These are phyloP conservation scores for Choristoneura rosaceana DNA, from an alignment of 2,888 invertebrate genomes.

Conservation along the genomic window DNA sequence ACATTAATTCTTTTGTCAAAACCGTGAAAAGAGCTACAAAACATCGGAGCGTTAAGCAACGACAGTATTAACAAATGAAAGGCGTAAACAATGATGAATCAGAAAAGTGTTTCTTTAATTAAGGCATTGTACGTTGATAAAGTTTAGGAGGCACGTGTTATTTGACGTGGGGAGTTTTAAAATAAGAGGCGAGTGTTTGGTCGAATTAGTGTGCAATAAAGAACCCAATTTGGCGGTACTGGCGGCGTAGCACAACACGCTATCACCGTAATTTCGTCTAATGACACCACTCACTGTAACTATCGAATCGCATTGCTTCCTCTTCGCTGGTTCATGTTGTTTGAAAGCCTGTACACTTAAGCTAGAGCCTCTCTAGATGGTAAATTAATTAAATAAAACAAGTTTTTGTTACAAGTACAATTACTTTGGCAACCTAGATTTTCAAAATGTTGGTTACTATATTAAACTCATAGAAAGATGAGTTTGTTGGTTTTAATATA, in stretches of 20 bases:
- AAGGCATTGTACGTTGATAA: not conserved
- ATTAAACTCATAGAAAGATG: not conserved
- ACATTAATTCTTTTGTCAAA: not conserved
- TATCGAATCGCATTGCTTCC: slow-evolving; percentile 48
- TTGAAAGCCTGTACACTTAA: slow-evolving; percentile 18
- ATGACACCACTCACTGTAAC: slow-evolving; percentile 56
- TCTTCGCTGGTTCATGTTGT: slow-evolving; percentile 22
- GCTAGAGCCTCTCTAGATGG: no score
- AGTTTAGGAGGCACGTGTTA: slow-evolving; percentile 14
- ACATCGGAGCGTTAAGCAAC: not conserved
- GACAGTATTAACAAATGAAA: slow-evolving; percentile 11
- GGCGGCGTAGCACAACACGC: slow-evolving; percentile 44
- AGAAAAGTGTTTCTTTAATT: slow-evolving; percentile 24
- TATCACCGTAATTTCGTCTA: slow-evolving; percentile 56
- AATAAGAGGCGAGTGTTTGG: slow-evolving; percentile 49
- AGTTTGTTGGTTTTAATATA: not conserved
- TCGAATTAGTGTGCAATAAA: slow-evolving; percentile 55
- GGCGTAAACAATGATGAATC: slow-evolving; percentile 24
- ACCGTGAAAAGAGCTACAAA: not conserved
- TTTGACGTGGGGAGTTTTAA: slow-evolving; percentile 38
- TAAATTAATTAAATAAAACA: no score
- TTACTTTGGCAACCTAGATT: no score
- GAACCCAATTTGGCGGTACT: slow-evolving; percentile 55
- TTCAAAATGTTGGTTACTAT: not conserved
- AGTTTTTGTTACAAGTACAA: no score